These are phyloP conservation scores for Drosophila arawakana DNA, from an alignment of 1,140 invertebrate species.

Conservation along the genomic window DNA sequence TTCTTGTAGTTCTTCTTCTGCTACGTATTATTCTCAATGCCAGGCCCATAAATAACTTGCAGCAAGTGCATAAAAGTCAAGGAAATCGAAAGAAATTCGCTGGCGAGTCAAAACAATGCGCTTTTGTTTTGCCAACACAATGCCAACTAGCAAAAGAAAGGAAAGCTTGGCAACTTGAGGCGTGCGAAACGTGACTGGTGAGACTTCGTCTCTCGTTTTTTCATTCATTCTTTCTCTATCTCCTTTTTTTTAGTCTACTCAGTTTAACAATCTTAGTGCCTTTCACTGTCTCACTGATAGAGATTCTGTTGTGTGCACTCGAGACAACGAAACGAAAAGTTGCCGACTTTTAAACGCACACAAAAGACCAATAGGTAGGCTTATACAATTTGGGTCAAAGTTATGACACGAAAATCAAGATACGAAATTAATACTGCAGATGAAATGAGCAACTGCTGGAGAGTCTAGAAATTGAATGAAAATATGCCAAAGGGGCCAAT, in stretches of 20 bases:
- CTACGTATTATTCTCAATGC: constrained; percentile 54
- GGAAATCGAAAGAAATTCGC: constrained; percentile 77
- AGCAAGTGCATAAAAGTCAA: constrained; percentile 82
- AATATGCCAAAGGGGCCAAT: not conserved
- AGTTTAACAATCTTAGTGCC: constrained; percentile 1
- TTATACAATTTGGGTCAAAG: constrained; percentile 69
- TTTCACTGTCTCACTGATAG: constrained; percentile 18
- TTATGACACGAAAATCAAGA: constrained; percentile 55
- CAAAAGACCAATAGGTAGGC: constrained; percentile 51
- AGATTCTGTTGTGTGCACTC: constrained; percentile 33
- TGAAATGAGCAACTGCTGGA: constrained; percentile 32
- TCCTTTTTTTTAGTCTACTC: not conserved
- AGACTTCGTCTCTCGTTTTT: not conserved
- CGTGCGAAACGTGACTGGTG: constrained; percentile 47
- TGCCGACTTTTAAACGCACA: constrained; percentile 60
- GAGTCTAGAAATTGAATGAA: not conserved
- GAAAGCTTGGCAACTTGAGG: constrained; percentile 66
- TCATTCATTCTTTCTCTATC: not conserved
- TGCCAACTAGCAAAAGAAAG: constrained; percentile 39
- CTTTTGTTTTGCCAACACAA: constrained; percentile 75
- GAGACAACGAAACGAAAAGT: constrained; percentile 79
- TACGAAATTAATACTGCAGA: constrained; percentile 52
- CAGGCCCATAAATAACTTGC: constrained; percentile 77
- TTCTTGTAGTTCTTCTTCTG: not conserved
- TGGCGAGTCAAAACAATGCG: constrained; percentile 69